A percentile compares a stretch with the other conserved stretches of the same genome.
These are phyloP conservation scores for Anas platyrhynchos DNA, from an alignment of 2,113 vertebrate genomes.

Conservation along the genomic window DNA sequence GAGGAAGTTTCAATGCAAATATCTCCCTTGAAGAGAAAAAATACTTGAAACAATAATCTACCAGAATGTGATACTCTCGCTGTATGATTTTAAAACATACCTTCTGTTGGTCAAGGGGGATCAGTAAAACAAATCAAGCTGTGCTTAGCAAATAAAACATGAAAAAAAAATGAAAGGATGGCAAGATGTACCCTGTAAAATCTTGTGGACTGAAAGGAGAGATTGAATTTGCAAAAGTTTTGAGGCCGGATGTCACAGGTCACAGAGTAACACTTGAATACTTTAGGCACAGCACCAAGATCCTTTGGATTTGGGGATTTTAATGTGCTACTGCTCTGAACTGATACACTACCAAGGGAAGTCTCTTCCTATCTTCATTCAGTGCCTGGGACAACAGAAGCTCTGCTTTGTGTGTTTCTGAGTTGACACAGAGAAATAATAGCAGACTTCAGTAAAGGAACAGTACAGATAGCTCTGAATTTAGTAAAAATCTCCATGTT, in stretches of 20 bases:
- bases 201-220: background rate
- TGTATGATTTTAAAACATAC: background rate
- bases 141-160: background rate
- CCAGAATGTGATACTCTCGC: background rate
- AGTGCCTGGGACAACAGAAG: background rate
- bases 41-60: constrained; percentile 8
- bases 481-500: background rate
- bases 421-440: background rate
- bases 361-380: background rate
- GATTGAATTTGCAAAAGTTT: background rate
- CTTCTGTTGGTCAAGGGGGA: background rate
- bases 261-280: background rate
- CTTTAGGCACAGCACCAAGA: background rate
- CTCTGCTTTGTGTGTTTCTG: background rate
- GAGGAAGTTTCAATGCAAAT: background rate
- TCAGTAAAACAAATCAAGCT: background rate
- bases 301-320: background rate
- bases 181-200: background rate
- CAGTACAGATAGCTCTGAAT: background rate
- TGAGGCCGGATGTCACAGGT: background rate
- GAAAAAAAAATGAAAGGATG: background rate
- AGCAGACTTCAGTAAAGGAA: background rate
- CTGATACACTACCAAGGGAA: background rate
- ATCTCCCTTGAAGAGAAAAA: background rate
- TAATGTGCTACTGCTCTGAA: background rate